Evolutionary conservation across 1,140 invertebrate species (phyloP).

Genomic region (Lamellibrachia luymesi): DNA sequence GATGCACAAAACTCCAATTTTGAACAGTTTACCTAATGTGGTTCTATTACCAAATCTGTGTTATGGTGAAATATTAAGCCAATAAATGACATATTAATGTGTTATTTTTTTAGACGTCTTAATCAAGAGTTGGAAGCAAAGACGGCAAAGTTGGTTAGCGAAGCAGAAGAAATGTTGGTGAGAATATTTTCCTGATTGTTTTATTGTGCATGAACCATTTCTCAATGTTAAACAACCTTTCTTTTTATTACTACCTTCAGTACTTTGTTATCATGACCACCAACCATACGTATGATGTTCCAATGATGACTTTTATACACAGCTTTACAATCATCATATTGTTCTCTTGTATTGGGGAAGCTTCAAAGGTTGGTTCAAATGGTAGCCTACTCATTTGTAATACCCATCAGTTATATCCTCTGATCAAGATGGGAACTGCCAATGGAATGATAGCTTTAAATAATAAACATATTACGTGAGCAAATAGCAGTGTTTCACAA

Average conservation of each 20-base stretch:
- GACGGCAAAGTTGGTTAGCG: slow-evolving; percentile 49
- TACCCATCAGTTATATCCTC: too few relatives aligned
- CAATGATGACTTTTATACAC: neutral
- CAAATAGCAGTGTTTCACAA: too few relatives aligned
- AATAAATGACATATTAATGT: neutral
- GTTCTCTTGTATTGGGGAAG: too few relatives aligned
- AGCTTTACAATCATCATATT: too few relatives aligned
- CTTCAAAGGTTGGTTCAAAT: too few relatives aligned
- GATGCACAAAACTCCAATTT: too few relatives aligned
- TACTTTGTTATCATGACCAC: too few relatives aligned
- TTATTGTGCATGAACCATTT: neutral
- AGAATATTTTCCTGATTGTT: neutral
- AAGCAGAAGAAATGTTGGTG: slow-evolving; percentile 53
- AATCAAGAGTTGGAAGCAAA: slow-evolving; percentile 55
- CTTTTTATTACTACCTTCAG: neutral
- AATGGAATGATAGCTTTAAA: too few relatives aligned
- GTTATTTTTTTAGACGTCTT: slow-evolving; percentile 39
- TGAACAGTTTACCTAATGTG: neutral
- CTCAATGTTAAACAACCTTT: neutral
- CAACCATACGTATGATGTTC: too few relatives aligned
- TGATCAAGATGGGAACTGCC: too few relatives aligned
- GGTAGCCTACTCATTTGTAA: too few relatives aligned
- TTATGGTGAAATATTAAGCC: neutral
- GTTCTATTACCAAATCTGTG: neutral
- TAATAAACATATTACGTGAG: too few relatives aligned